Evolutionary conservation across 2,797 vertebrate species (phyloP), one percentile per base, ranked within the genome.

Genomic region (Hozukius guyotensis): DNA sequence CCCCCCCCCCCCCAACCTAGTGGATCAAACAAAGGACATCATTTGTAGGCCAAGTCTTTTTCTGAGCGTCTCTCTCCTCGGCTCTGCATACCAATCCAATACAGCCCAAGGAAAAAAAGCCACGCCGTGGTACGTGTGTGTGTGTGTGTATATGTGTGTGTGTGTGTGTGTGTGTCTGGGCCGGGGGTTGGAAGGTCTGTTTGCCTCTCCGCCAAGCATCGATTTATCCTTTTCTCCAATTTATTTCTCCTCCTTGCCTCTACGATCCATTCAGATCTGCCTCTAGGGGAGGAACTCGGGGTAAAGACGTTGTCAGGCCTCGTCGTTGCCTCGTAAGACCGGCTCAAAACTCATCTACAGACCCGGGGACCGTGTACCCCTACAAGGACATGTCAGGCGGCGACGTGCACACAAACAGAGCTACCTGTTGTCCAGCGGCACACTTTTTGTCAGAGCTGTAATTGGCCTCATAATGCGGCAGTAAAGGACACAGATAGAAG

Each of bases 171-270:
- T 81, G 86, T 78, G 84, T 90, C 74, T 93, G 92, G 86, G 90
- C 91, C 66, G 76, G 88, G 89, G 94, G 92, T 95, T 94, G 93
- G 88, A 93, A 93, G 93, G 93, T 94, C 94, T 95, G 91, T 94
- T 95, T 94, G 93, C 94, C 91, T 94, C 94, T 94, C 92, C 77
- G 90, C 92, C 91, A 87, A 94, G 92, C 92, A 96, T 96, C 91
- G 95, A 96, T 96, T 96, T 95, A 94, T 95, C 93, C 92, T 94
- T 94, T 95, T 94, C 93, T 95, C 91, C 95, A 95, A 95, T 95
- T 96, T 95, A 95, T 94, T 95, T 94, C 93, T 94, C 89, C 92
- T 94, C 93, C 90, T 91, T 88, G 89, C 89, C 85, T 90, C 90
- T 88, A 86, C 91, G 75, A 95, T 95, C 93, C 91, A 94, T 94